phyloP scores from a whole-genome alignment of 1,140 invertebrate genomes.

The Neodiprion fabricii region DNA sequence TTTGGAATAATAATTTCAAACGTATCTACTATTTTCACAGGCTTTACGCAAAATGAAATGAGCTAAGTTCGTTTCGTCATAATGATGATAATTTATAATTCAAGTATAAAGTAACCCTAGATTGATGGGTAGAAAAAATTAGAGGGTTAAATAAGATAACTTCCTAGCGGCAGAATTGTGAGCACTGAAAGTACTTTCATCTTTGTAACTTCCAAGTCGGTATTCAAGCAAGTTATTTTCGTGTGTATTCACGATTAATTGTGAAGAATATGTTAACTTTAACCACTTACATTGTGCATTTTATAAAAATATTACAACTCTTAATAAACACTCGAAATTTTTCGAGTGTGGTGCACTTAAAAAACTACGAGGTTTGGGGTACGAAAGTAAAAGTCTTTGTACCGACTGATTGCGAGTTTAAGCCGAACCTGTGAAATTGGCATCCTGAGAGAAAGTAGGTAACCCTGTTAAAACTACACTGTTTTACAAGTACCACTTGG shows the following conservation, averaged over 20 bases:
- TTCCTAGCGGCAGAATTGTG: too few relatives aligned
- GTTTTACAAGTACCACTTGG: neutral
- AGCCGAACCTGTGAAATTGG: neutral
- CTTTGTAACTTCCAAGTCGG: too few relatives aligned
- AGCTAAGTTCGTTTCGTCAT: too few relatives aligned
- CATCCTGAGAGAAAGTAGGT: neutral
- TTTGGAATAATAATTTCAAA: too few relatives aligned
- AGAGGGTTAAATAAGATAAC: neutral
- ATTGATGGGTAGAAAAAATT: neutral
- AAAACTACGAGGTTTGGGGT: neutral
- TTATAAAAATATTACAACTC: slow-evolving; percentile 8
- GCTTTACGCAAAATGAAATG: too few relatives aligned
- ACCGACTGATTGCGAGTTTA: neutral
- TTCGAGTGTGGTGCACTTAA: neutral
- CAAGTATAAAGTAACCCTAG: neutral
- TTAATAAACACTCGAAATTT: neutral
- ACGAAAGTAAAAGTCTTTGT: neutral
- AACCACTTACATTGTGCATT: neutral
- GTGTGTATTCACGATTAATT: neutral
- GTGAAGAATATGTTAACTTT: neutral
- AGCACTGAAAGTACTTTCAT: too few relatives aligned
- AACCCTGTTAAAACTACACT: neutral
- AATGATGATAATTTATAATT: too few relatives aligned
- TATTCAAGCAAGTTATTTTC: too few relatives aligned
- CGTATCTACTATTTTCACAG: too few relatives aligned